phyloP scores from a whole-genome alignment of 1,140 invertebrate species.

The Heliconius nattereri region DNA sequence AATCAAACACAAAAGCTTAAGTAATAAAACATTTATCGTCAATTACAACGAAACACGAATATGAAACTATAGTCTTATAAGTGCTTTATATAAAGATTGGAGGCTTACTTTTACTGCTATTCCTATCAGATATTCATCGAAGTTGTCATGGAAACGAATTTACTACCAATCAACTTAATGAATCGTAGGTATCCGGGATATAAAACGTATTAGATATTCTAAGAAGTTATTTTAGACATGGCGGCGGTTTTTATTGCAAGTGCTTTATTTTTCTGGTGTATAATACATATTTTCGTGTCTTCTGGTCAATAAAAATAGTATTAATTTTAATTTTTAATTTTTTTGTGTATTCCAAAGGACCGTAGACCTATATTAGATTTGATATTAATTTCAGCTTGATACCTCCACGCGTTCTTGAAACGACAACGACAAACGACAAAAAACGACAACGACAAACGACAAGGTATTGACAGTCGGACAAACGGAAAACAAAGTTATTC shows the following conservation, averaged over 20 bases:
- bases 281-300: too few relatives aligned
- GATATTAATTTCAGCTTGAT: too few relatives aligned
- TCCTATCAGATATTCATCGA: slow-evolving; percentile 16
- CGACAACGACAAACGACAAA: too few relatives aligned
- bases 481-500: too few relatives aligned
- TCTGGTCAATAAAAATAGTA: too few relatives aligned
- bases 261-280: not conserved
- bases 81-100: slow-evolving; percentile 9
- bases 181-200: slow-evolving; percentile 6
- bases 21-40: too few relatives aligned
- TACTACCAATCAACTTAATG: slow-evolving; percentile 21
- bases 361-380: too few relatives aligned
- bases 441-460: too few relatives aligned
- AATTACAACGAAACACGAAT: not conserved
- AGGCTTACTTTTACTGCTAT: slow-evolving; percentile 13
- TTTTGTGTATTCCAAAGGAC: too few relatives aligned
- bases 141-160: slow-evolving; percentile 20
- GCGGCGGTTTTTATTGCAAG: not conserved
- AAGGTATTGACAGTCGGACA: too few relatives aligned
- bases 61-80: not conserved
- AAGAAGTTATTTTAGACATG: not conserved
- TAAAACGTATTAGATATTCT: slow-evolving; percentile 4
- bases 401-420: too few relatives aligned
- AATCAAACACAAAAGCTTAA: not conserved
- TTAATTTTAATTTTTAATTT: too few relatives aligned